These are phyloP conservation scores for Eulemur rufifrons DNA, from an alignment of 2,113 vertebrate genomes.

Conservation along the genomic window DNA sequence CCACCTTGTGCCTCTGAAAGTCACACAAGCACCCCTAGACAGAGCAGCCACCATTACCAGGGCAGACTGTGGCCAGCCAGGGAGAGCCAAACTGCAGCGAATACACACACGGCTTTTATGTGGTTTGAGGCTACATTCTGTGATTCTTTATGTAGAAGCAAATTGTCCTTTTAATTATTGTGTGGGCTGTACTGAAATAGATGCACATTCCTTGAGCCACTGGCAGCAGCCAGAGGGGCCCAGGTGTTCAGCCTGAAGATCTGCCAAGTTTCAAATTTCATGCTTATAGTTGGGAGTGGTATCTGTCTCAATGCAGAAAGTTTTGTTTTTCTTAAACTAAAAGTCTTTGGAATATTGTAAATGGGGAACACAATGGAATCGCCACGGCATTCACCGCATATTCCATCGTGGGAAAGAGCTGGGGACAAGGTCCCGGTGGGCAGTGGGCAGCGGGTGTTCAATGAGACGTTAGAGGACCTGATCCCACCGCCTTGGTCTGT, in stretches of 20 bases:
- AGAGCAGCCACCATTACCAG: conserved; percentile 53
- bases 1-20: not conserved
- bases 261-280: conserved; percentile 44
- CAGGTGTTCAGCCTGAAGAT: conserved; percentile 69
- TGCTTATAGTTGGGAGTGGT: conserved; percentile 10
- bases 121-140: conserved; percentile 75
- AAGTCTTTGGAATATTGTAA: conserved; percentile 49
- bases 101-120: conserved; percentile 64
- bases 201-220: conserved; percentile 62
- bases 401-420: not conserved
- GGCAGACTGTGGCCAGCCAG: not conserved
- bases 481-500: not conserved
- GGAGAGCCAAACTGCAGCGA: conserved; percentile 5
- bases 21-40: not conserved
- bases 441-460: not conserved
- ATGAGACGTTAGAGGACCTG: not conserved
- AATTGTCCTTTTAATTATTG: conserved; percentile 80
- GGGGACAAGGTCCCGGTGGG: not conserved
- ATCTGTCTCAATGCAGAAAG: conserved; percentile 8
- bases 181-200: conserved; percentile 76
- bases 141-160: conserved; percentile 77
- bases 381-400: not conserved
- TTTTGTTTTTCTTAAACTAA: not conserved
- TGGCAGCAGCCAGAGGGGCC: conserved; percentile 45
- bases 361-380: not conserved